Evolutionary conservation across 1,140 invertebrate genomes (phyloP).

Genomic region (Plutomurus gul): DNA sequence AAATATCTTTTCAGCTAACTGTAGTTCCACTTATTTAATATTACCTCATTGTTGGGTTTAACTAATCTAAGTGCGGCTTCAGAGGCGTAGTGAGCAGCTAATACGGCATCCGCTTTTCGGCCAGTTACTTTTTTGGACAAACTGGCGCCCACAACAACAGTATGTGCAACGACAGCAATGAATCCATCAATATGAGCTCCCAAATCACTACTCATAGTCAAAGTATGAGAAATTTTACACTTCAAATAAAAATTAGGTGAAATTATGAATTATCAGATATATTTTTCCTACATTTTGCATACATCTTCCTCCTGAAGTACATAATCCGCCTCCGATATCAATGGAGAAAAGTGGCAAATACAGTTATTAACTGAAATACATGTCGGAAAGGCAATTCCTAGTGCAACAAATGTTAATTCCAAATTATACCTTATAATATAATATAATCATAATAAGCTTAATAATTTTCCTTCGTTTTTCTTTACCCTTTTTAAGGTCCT

Average conservation of each 20-base stretch:
- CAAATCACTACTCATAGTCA: conserved; percentile 75
- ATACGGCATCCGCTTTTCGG: conserved; percentile 89
- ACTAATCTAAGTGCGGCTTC: conserved; percentile 92
- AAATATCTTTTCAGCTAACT: too few relatives aligned
- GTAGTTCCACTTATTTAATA: background rate
- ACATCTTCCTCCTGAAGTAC: conserved; percentile 90
- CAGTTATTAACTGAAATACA: conserved; percentile 99
- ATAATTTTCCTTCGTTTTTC: background rate
- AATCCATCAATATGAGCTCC: conserved; percentile 99
- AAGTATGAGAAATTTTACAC: background rate
- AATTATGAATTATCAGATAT: too few relatives aligned
- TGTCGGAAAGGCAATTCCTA: conserved; percentile 94
- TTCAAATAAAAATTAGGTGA: too few relatives aligned
- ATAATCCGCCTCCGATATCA: conserved; percentile 88
- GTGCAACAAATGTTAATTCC: background rate
- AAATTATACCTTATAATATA: background rate
- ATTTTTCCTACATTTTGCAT: conserved; percentile 88
- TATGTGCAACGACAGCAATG: conserved; percentile 97
- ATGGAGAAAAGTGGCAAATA: conserved; percentile 97
- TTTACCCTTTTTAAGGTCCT: conserved; percentile 91
- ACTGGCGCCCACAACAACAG: conserved; percentile 83
- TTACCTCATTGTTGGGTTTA: conserved; percentile 86
- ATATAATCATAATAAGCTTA: background rate
- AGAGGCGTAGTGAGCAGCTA: conserved; percentile 92
- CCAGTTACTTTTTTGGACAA: conserved; percentile 75